These are phyloP conservation scores for Philonicus albiceps DNA, from an alignment of 2,888 invertebrate species.

Conservation along the genomic window DNA sequence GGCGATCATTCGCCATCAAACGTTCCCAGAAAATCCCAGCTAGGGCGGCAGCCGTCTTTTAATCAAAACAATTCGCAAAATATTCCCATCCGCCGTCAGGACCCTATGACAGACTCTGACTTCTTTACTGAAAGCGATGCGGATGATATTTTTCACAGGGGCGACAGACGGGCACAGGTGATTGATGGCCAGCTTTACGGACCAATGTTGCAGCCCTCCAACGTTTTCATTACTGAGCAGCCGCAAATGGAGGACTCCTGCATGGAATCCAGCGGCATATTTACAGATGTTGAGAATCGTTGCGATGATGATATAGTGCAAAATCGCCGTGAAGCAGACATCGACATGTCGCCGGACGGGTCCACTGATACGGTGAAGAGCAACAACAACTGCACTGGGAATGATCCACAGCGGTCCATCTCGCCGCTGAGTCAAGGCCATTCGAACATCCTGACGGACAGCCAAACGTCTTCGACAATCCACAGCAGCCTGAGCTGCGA, in stretches of 20 bases:
- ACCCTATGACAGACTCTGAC: slow-evolving; percentile 91
- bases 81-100: slow-evolving; percentile 74
- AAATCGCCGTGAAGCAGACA: slow-evolving; percentile 57
- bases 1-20: slow-evolving; percentile 77
- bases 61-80: slow-evolving; percentile 62
- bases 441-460: slow-evolving; percentile 52
- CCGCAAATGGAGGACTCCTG: slow-evolving; percentile 76
- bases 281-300: slow-evolving; percentile 83
- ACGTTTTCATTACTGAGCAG: slow-evolving; percentile 65
- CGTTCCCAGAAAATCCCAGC: slow-evolving; percentile 61
- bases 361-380: slow-evolving; percentile 66
- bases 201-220: slow-evolving; percentile 62
- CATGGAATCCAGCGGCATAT: slow-evolving; percentile 91
- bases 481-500: slow-evolving; percentile 55
- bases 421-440: slow-evolving; percentile 54
- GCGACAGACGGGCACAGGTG: slow-evolving; percentile 81
- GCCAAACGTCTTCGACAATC: slow-evolving; percentile 57
- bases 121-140: slow-evolving; percentile 92
- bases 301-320: slow-evolving; percentile 69
- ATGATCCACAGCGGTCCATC: slow-evolving; percentile 48
- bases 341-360: slow-evolving; percentile 73
- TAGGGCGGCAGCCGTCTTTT: slow-evolving; percentile 64
- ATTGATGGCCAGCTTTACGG: slow-evolving; percentile 92
- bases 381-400: slow-evolving; percentile 61
- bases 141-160: slow-evolving; percentile 74